These are phyloP conservation scores for Xiphydria camelus DNA, from an alignment of 2,888 invertebrate genomes.

Conservation along the genomic window DNA sequence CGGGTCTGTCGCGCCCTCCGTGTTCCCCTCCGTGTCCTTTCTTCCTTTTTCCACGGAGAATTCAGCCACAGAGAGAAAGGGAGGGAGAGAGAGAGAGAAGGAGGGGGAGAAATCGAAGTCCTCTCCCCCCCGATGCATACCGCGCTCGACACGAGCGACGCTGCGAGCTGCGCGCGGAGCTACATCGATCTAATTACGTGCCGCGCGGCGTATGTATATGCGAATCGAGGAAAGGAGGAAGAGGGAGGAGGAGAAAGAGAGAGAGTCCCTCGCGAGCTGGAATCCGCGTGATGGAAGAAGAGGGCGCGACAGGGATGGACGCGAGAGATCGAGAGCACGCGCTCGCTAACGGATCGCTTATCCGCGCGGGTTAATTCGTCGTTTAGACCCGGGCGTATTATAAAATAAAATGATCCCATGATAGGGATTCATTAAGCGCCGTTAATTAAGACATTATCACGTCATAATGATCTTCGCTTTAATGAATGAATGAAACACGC, in stretches of 20 bases:
- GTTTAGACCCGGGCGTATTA: conserved; percentile 45
- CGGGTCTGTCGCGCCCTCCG: no score
- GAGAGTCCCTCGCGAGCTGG: conserved; percentile 14
- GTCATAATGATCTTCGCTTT: conserved; percentile 57
- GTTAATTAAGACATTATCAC: conserved; percentile 59
- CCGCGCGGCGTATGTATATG: no score
- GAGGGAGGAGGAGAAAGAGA: conserved; percentile 6
- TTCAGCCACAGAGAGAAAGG: conserved; percentile 1
- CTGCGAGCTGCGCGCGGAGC: neutral
- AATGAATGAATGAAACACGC: conserved; percentile 58
- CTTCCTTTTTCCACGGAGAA: no score
- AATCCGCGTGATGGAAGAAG: no score
- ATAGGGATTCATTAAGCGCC: conserved; percentile 56
- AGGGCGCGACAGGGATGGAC: neutral
- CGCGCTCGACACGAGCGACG: neutral
- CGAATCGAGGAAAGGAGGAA: conserved; percentile 14
- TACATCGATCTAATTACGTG: no score
- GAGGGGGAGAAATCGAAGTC: conserved; percentile 1
- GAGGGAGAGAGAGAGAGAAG: conserved; percentile 4
- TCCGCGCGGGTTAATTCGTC: conserved; percentile 53
- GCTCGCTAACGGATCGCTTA: conserved; percentile 44
- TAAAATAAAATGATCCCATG: conserved; percentile 47
- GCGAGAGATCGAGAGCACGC: conserved; percentile 22
- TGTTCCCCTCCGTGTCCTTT: no score
- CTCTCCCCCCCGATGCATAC: no score